Conservation (phyloP, 1,140 invertebrate genomes). For the Fopius arisanus region DNA sequence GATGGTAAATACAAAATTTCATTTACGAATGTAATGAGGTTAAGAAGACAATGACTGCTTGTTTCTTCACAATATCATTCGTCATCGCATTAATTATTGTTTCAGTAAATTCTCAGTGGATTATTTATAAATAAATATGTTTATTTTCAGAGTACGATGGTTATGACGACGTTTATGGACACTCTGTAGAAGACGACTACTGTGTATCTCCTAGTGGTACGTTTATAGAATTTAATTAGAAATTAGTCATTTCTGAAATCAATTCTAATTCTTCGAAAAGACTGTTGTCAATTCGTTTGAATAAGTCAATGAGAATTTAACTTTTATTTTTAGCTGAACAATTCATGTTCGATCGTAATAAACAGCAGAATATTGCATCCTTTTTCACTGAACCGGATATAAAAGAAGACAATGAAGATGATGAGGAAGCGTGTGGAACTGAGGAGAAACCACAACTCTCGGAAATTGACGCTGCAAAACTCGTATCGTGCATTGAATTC, state of each 20-base stretch:
- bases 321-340: slow-evolving; percentile 67
- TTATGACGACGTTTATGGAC: slow-evolving; percentile 91
- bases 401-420: slow-evolving; percentile 75
- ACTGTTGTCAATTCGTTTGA: not conserved
- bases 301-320: not conserved
- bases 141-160: slow-evolving; percentile 81
- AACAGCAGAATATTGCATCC: slow-evolving; percentile 74
- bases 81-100: not conserved
- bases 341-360: slow-evolving; percentile 85
- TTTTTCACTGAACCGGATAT: slow-evolving; percentile 79
- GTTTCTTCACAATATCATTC: no score
- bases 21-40: not conserved
- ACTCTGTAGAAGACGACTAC: slow-evolving; percentile 90
- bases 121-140: no score
- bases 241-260: not conserved
- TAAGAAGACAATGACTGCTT: not conserved
- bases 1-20: slow-evolving; percentile 66
- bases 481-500: slow-evolving; percentile 85
- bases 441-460: slow-evolving; percentile 66
- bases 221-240: slow-evolving; percentile 40
- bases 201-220: slow-evolving; percentile 88
- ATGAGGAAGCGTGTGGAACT: slow-evolving; percentile 49
- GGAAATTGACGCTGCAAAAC: slow-evolving; percentile 74
- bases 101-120: not conserved
- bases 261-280: not conserved